Evolutionary conservation across 2,888 invertebrate genomes (phyloP), one percentile per base, ranked within the genome.

Genomic region (Perdita meconis): DNA sequence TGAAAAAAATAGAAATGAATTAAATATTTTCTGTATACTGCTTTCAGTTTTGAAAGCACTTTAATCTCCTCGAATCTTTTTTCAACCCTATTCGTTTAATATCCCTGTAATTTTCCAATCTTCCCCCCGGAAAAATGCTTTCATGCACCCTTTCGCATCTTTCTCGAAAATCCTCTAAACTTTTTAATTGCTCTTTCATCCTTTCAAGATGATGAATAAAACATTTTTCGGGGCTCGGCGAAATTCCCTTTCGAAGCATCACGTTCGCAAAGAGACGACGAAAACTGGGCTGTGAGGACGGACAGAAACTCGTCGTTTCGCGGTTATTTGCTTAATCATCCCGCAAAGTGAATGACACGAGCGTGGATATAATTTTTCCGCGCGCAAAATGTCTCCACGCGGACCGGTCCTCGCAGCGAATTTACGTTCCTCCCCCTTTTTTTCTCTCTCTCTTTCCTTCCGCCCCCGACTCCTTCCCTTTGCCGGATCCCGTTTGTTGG

Each of bases 311-410:
- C 55, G 26, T 55, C 10, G 34, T 34, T n/a, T 30, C 55, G 34
- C 34, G 16, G 30, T 19, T 16, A 30, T 19, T 55, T 34, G 16
- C 51, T 22, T 8, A 51, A 26, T 26, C 4, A n/a, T 26, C 16
- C 16, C 12, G 16, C 55, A 16, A 34, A 34, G 34, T 34, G 55
- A 55, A 30, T 55, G 13, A 3, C 34, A 19, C 2, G 55, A 55
- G 19, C n/a, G 55, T 2, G 12, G 16, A 55, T 55, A 55, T 55
- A 55, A 55, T 55, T 55, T 34, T 34, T 19, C 10, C 26, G 2
- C 34, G 34, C 34, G 1, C 10, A 34, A 16, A 2, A 6, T 19
- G 34, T 16, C n/a, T 26, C 30, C 55, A 1, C 55, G 34, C 10
- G 34, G 34, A 19, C 30, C n/a, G n/a, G n/a, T n/a, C 22, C 22